Evolutionary conservation across 2,797 vertebrate genomes (phyloP).

Genomic region (Alca torda): DNA sequence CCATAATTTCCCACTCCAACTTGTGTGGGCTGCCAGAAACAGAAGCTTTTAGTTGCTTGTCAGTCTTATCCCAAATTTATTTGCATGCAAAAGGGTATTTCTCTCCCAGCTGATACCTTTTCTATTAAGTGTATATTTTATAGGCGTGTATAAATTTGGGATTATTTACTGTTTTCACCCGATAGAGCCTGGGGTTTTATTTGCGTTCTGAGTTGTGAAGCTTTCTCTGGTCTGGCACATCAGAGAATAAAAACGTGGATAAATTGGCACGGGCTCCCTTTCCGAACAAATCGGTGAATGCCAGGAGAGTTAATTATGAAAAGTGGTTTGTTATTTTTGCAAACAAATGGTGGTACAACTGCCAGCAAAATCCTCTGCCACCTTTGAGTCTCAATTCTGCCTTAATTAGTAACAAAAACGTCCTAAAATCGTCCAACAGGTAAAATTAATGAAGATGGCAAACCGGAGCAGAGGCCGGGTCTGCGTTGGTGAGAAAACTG

Average conservation of each 20-base stretch:
- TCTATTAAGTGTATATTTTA: background rate
- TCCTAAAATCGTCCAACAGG: background rate
- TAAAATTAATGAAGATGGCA: background rate
- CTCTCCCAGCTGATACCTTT: background rate
- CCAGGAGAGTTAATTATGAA: background rate
- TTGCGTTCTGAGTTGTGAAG: background rate
- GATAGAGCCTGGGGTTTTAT: background rate
- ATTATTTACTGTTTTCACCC: background rate
- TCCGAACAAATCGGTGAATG: background rate
- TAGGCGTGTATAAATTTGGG: background rate
- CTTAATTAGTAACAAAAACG: background rate
- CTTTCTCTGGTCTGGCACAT: background rate
- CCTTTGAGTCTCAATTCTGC: background rate
- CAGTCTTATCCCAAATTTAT: background rate
- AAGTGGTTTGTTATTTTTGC: background rate
- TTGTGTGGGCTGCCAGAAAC: background rate
- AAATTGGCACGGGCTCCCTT: background rate
- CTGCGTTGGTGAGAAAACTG: no score
- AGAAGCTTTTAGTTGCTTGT: background rate
- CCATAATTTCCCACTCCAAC: background rate
- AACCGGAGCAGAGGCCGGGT: accelerated
- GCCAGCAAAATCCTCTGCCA: background rate
- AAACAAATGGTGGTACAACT: background rate
- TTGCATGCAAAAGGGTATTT: background rate
- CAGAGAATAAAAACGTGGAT: background rate